Base-by-base conservation (phyloP, 1,140 invertebrate species). In the Colletes latitarsis region DNA sequence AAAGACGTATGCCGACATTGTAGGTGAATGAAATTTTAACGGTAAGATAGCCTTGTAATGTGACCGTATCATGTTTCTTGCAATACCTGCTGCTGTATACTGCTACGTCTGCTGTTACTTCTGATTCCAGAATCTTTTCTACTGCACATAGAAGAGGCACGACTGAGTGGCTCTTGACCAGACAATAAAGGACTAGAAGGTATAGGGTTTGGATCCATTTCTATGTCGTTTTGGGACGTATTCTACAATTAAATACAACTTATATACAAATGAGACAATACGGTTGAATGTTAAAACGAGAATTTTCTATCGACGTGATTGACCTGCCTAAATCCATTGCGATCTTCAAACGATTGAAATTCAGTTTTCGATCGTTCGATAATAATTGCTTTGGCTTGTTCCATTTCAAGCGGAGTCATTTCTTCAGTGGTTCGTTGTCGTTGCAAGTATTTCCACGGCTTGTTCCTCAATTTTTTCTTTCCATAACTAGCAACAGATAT, bases 41-140 rank as follows among this genome's bases (percentile, higher is more conserved):
- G 39, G 15, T 46, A 10, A 21, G n/a, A 4, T 60, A 43, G 10
- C 4, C 52, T 43, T 52, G 12, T 15, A 30, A 43, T 46, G 41
- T 8, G 14, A 41, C 4, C 55, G 14, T 68, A 39, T 55, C 0
- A 62, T 12, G 6, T 62, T 68, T 78, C 19, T 3, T 60, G 57
- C 49, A 30, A 90, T 91, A 97, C 96, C 95, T 97, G 96, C 84
- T 96, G 96, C 86, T 97, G 96, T 89, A 97, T 97, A 89, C 97
- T 97, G 83, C 97, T 97, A 76, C 97, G 93, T 1, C 97, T 94
- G 84, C 97, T 97, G 63, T 96, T 97, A 89, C 97, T 97, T 80
- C 96, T 95, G 77, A 98, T 97, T 6, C 97, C 97, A 0, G 97
- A 98, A 92, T 98, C 97, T 93, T 98, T 98, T 76, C 97, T 94